Evolutionary conservation across 2,888 invertebrate species (phyloP).

Genomic region (Nasonia oneida): DNA sequence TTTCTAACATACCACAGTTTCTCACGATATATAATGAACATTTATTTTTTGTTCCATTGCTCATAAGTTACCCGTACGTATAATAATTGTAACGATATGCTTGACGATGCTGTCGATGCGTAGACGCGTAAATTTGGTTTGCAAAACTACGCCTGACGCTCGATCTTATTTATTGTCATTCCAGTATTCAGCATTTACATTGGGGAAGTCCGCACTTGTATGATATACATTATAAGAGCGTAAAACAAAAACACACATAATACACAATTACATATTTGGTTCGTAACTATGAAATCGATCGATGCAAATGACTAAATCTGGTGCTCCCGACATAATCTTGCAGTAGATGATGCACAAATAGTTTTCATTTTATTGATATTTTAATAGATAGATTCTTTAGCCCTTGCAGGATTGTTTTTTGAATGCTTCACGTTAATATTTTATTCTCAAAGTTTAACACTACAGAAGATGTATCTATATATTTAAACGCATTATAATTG

Average conservation of each 20-base stretch:
- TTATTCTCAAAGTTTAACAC: constrained; percentile 59
- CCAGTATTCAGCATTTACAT: constrained; percentile 60
- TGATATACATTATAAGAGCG: constrained; percentile 32
- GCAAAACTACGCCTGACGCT: constrained; percentile 48
- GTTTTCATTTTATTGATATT: constrained; percentile 49
- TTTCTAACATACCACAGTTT: background rate
- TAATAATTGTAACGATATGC: constrained; percentile 26
- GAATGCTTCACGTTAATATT: constrained; percentile 53
- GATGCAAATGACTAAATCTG: constrained; percentile 49
- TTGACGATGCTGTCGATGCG: constrained; percentile 26
- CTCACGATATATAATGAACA: background rate
- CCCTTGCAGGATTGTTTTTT: constrained; percentile 43
- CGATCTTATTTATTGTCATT: constrained; percentile 62
- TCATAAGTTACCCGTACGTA: constrained; percentile 51
- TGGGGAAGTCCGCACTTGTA: constrained; percentile 19
- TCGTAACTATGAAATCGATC: constrained; percentile 33
- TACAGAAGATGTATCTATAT: constrained; percentile 29
- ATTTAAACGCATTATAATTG: constrained; percentile 14
- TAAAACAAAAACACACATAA: background rate
- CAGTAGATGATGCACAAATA: constrained; percentile 21
- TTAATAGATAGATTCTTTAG: constrained; percentile 28
- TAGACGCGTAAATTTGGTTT: background rate
- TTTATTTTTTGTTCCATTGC: constrained; percentile 26
- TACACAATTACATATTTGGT: background rate
- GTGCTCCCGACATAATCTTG: background rate